A percentile compares a stretch with the other conserved stretches of the same genome.
Evolutionary conservation across 1,140 invertebrate species (phyloP).

Genomic region (Helicoverpa zea): DNA sequence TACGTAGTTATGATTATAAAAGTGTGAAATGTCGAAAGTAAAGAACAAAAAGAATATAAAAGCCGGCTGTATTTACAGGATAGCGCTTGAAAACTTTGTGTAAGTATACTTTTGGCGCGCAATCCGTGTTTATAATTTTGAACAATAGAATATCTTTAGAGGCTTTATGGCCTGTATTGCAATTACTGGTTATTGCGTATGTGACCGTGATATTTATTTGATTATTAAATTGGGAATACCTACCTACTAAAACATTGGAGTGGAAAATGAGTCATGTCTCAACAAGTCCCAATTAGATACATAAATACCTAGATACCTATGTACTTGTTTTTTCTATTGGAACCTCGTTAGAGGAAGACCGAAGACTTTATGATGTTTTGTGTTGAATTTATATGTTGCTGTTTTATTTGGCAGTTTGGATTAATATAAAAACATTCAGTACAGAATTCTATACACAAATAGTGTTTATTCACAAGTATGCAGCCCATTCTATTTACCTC

Average conservation of each 20-base stretch:
- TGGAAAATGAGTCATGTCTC: neutral
- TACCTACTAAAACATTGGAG: too few relatives aligned
- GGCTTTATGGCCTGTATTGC: neutral
- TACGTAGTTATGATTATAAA: slow-evolving; percentile 6
- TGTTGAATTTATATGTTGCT: too few relatives aligned
- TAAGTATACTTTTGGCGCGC: slow-evolving; percentile 67
- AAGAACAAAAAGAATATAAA: slow-evolving; percentile 63
- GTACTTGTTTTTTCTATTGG: neutral
- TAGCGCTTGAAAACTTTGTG: slow-evolving; percentile 82
- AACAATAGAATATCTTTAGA: neutral
- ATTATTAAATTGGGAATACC: neutral
- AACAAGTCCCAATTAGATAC: neutral
- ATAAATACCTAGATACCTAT: neutral
- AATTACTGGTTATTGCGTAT: neutral
- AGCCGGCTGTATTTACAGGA: slow-evolving; percentile 81
- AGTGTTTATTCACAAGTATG: too few relatives aligned
- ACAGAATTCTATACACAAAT: too few relatives aligned
- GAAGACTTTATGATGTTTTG: neutral
- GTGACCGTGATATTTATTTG: neutral
- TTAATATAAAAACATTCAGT: too few relatives aligned
- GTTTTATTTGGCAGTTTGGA: too few relatives aligned
- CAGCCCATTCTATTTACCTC: too few relatives aligned
- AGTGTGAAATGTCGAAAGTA: slow-evolving; percentile 70
- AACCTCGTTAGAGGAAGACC: neutral
- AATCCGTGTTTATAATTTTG: slow-evolving; percentile 47